A percentile compares a stretch with the other conserved stretches of the same genome.
These are phyloP conservation scores for Sebastes cheni DNA, from an alignment of 2,797 vertebrate species.

Conservation along the genomic window DNA sequence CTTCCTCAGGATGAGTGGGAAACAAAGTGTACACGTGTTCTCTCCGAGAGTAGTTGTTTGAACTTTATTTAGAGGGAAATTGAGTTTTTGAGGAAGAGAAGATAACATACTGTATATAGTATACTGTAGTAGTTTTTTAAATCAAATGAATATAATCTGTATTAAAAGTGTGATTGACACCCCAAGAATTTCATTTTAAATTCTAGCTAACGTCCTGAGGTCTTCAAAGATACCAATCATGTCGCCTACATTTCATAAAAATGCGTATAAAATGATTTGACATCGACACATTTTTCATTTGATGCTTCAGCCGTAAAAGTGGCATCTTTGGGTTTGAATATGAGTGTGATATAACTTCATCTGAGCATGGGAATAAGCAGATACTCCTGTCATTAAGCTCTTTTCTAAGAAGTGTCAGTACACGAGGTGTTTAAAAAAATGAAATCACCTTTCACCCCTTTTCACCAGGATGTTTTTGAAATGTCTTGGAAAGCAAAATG, in stretches of 20 bases:
- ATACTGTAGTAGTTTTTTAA: neutral
- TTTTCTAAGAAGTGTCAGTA: neutral
- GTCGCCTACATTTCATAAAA: neutral
- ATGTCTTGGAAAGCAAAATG: neutral
- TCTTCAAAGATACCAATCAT: neutral
- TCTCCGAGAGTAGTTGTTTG: neutral
- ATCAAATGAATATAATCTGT: neutral
- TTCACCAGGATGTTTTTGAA: neutral
- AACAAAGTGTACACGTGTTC: neutral
- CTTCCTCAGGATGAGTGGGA: conserved; percentile 2
- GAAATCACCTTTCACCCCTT: neutral
- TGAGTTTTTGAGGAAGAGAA: neutral
- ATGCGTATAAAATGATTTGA: neutral
- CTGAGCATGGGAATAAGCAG: neutral
- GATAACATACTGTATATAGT: too few relatives aligned
- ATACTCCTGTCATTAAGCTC: neutral
- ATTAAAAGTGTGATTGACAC: neutral
- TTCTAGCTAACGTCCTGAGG: neutral
- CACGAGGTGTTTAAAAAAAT: neutral
- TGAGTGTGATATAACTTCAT: neutral
- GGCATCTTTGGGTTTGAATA: neutral
- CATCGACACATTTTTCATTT: neutral
- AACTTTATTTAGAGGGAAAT: neutral
- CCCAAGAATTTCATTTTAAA: neutral
- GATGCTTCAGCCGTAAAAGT: neutral